Base-by-base conservation (phyloP, 2,113 vertebrate species). In the Oncorhynchus nerka region DNA sequence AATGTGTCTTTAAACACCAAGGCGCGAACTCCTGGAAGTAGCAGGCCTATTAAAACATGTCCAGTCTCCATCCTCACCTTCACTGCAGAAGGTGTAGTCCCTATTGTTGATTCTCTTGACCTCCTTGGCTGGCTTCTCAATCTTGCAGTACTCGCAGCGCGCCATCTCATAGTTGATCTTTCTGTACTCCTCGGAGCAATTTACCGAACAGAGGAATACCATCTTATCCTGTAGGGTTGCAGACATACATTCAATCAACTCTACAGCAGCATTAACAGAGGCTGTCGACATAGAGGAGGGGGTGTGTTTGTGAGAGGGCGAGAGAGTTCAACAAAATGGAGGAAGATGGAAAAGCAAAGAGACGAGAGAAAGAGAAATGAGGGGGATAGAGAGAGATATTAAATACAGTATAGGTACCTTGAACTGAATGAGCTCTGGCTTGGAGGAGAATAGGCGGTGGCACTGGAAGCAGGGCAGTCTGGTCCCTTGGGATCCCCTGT, bases 51-150 rank as follows among this genome's bases (percentile, higher is more conserved):
- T 45, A 45, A 45, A 45, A 45, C 39, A 55, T 19, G 49, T 3
- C 19, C 0, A 5, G 5, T 55, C 15, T 19, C 16, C 59, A 15
- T 67, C 20, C 92, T 93, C 87, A 99, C 98, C 97, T 86, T 98
- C 97, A 73, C 97, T 99, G 89, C 98, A 99, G 93, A 99, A 99
- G 70, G 92, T 84, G 85, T 94, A 96, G 89, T 97, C 94, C 74
- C 93, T 80, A 82, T 94, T 94, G 85, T 96, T 93, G 79, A 99
- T 95, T 66, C 94, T 93, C 84, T 96, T 95, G 3, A 93, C 93
- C 79, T 98, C 96, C 89, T 95, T 95, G 84, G 95, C 73, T 81
- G 97, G 94, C 85, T 97, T 99, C 75, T 97, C 95, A 13, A 95
- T 91, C 90, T 95, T 97, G 90, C 98, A 99, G 91, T 98, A 98